These are phyloP conservation scores for Drosophila paranaensis DNA, from an alignment of 2,888 invertebrate species.

Conservation along the genomic window DNA sequence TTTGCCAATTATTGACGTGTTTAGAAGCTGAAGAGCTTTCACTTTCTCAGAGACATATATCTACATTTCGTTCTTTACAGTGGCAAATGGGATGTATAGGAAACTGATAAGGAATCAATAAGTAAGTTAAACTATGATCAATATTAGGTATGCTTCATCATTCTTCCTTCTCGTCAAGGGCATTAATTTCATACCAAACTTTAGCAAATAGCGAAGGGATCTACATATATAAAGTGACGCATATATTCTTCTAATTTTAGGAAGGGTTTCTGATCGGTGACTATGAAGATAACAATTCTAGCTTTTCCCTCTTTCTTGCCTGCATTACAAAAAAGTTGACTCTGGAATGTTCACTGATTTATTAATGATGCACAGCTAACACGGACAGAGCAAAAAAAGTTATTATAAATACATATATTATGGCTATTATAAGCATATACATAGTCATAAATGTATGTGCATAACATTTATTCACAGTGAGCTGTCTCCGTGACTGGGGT, in stretches of 20 bases:
- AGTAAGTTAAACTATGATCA: not conserved
- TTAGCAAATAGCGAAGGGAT: not conserved
- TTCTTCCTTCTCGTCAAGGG: not conserved
- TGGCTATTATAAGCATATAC: not conserved
- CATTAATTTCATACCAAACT: no score
- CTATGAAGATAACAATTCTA: no score
- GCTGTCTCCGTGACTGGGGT: not conserved
- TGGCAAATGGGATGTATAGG: not conserved
- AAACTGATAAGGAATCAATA: not conserved
- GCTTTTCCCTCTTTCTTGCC: not conserved
- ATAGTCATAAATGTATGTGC: not conserved
- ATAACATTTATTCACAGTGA: slow-evolving; percentile 3
- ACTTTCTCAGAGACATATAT: slow-evolving; percentile 22
- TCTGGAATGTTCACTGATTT: slow-evolving; percentile 3
- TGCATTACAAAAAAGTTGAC: not conserved
- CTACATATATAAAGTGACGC: not conserved
- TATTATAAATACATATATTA: not conserved
- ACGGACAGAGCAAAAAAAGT: not conserved
- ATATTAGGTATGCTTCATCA: not conserved
- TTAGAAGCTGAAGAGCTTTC: slow-evolving; percentile 43
- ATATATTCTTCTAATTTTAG: not conserved
- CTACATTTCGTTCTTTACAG: not conserved
- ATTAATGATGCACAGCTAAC: not conserved
- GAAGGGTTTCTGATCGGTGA: not conserved
- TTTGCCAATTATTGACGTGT: slow-evolving; percentile 52